Evolutionary conservation across 1,140 invertebrate genomes (phyloP).

Genomic region (Drosophila santomea): DNA sequence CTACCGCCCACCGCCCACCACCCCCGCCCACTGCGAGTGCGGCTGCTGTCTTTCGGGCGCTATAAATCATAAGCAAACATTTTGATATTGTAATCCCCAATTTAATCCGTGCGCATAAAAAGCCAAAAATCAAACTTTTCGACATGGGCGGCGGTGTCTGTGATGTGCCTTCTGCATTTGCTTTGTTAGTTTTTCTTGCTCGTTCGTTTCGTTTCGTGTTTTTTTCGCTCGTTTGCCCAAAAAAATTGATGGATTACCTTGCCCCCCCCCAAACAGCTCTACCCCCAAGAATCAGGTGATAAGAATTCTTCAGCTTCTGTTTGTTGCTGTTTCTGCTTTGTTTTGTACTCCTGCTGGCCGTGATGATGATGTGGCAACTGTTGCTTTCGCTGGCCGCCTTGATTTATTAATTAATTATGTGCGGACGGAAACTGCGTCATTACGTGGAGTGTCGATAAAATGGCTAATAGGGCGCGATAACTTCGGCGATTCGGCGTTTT

Average conservation of each 20-base stretch:
- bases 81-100: slow-evolving; percentile 84
- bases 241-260: slow-evolving; percentile 82
- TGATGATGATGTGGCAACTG: slow-evolving; percentile 62
- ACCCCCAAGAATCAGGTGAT: slow-evolving; percentile 42
- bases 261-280: slow-evolving; percentile 3
- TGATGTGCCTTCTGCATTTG: slow-evolving; percentile 72
- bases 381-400: slow-evolving; percentile 51
- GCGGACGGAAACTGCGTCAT: slow-evolving; percentile 72
- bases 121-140: slow-evolving; percentile 84
- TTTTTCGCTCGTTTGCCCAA: slow-evolving; percentile 58
- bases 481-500: slow-evolving; percentile 37
- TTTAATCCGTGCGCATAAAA: slow-evolving; percentile 84
- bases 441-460: slow-evolving; percentile 64
- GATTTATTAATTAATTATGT: slow-evolving; percentile 84
- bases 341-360: slow-evolving; percentile 3
- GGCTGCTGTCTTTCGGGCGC: slow-evolving; percentile 66
- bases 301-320: slow-evolving; percentile 47
- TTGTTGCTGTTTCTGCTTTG: background rate
- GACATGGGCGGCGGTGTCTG: slow-evolving; percentile 78
- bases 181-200: slow-evolving; percentile 60
- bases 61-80: slow-evolving; percentile 84
- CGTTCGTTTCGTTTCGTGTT: slow-evolving; percentile 38
- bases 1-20: slow-evolving; percentile 1
- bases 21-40: slow-evolving; percentile 23
- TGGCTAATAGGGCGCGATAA: slow-evolving; percentile 62